Evolutionary conservation across 2,888 invertebrate genomes (phyloP).

Genomic region (Germaria angustata): DNA sequence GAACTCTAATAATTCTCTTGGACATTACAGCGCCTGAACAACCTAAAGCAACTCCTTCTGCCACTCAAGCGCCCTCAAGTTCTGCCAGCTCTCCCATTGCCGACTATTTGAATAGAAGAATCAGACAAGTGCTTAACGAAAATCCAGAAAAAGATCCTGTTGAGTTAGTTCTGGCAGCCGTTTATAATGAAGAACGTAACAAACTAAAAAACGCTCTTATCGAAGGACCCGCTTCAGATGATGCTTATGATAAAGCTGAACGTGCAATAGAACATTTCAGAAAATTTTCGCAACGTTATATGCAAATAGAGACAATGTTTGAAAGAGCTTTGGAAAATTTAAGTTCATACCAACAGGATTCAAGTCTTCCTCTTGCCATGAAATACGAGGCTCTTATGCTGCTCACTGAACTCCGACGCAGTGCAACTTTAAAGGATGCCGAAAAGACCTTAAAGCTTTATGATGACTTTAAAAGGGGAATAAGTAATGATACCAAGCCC

Average conservation of each 20-base stretch:
- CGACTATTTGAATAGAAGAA: slow-evolving; percentile 17
- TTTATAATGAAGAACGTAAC: slow-evolving; percentile 11
- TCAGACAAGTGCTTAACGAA: slow-evolving; percentile 24
- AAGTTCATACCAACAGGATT: neutral
- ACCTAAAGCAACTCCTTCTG: neutral
- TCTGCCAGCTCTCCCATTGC: neutral
- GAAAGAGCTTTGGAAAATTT: slow-evolving; percentile 15
- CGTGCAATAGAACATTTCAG: slow-evolving; percentile 13
- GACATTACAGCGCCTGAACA: no score
- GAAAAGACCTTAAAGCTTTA: neutral
- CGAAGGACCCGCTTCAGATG: neutral
- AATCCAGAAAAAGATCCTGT: neutral
- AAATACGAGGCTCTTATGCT: slow-evolving; percentile 28
- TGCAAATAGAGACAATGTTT: neutral
- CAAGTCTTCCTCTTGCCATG: neutral
- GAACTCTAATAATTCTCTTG: no score
- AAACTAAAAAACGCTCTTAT: neutral
- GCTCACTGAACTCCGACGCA: neutral
- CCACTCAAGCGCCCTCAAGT: no score
- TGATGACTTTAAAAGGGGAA: neutral
- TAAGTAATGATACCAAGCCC: neutral
- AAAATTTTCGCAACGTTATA: neutral
- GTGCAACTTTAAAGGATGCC: slow-evolving; percentile 10
- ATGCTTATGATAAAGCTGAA: slow-evolving; percentile 17
- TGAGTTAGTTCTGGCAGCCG: neutral